Base-by-base conservation (phyloP, 2,113 vertebrate genomes). In the Forbesichthys agassizii region DNA sequence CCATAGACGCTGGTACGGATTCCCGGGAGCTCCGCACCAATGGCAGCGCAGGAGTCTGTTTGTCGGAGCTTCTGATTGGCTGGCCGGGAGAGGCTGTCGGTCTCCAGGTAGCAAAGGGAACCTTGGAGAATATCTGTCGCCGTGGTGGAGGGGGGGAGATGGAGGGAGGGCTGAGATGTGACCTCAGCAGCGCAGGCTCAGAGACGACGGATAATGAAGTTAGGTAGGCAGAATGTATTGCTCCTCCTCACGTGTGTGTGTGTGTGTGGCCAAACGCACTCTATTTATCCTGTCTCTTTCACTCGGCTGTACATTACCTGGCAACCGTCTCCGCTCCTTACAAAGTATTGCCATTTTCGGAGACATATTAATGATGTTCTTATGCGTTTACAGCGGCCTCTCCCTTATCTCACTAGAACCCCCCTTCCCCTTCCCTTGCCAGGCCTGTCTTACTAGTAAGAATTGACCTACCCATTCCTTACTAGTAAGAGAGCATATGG, bases 21-120 rank as follows among this genome's bases (percentile, higher is more conserved):
- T 87, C 82, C 78, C 27, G 62, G 79, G 69, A 80, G 78, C 74
- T 11, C 49, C 6, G 36, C 79, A 76, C 90, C 91, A 93, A 93
- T 93, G 62, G 71, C 56, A 33, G 64, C 60, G 61, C 82, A 74
- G 79, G 52, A 67, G 73, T 49, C 62, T 68, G 77, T 85, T 91
- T 91, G 87, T 84, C 81, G 80, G 68, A 71, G 66, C 68, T 54
- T 64, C 79, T 74, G 87, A 90, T 93, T 92, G 90, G 92, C 84
- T 78, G 80, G 73, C 77, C 7, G 14, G 60, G 55, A 58, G 76
- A 84, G 83, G 77, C 72, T 58, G 87, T 85, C 88, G 84, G 91
- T 92, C 89, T 93, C 92, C 88, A 91, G 91, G 91, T 93, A 90
- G 89, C 90, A 77, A 79, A 83, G 75, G 84, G 82, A 85, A 85